Percentiles rank a stretch among this genome's conserved stretches.
Evolutionary conservation across 2,113 vertebrate species (phyloP).

Genomic region (Hylia prasina): DNA sequence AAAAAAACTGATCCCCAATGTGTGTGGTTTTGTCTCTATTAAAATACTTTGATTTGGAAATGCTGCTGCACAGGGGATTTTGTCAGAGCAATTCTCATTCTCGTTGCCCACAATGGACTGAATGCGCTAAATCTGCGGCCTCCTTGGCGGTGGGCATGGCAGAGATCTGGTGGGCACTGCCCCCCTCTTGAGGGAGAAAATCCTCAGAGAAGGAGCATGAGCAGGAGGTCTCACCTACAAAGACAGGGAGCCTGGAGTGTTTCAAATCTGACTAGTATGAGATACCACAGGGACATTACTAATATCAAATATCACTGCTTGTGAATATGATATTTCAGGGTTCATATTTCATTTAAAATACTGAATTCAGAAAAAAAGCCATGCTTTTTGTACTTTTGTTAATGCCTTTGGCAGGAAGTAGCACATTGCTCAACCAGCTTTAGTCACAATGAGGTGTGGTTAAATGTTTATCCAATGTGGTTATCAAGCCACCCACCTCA

Average conservation of each 20-base stretch:
- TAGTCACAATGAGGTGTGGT: background rate
- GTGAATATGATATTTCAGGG: background rate
- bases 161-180: background rate
- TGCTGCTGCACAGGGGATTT: slow-evolving; percentile 52
- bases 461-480: background rate
- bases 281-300: background rate
- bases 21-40: slow-evolving; percentile 1
- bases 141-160: background rate
- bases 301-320: background rate
- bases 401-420: background rate
- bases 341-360: background rate
- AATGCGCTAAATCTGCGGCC: background rate
- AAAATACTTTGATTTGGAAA: slow-evolving; percentile 47
- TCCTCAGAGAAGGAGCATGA: background rate
- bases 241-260: background rate
- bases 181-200: background rate
- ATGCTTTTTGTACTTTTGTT: background rate
- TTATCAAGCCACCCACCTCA: background rate
- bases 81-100: background rate
- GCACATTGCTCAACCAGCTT: background rate
- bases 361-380: background rate
- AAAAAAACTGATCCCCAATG: background rate
- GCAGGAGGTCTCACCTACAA: background rate
- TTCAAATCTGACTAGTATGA: background rate
- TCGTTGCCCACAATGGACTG: background rate